Conservation (phyloP, 2,797 vertebrate species). For the Leptoclinus maculatus region DNA sequence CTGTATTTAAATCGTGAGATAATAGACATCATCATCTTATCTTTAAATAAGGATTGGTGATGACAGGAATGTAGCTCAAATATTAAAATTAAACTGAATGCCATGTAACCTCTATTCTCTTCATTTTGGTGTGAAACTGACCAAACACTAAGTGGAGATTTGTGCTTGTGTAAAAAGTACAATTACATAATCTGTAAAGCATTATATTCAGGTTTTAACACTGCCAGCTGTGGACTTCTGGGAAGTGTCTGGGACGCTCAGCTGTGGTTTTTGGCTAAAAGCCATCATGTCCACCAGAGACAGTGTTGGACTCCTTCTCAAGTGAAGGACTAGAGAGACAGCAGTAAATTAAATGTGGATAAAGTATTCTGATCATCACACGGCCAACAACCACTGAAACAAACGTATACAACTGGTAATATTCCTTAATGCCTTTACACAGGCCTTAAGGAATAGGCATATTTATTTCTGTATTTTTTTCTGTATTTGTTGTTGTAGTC, state of each 20-base stretch:
- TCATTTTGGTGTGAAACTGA: constrained; percentile 31
- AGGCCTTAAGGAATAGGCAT: too few relatives aligned
- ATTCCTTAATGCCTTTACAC: background rate
- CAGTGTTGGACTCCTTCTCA: constrained; percentile 7
- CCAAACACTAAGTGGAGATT: constrained; percentile 33
- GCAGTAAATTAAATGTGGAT: background rate
- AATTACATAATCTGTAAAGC: constrained; percentile 28
- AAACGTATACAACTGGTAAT: background rate
- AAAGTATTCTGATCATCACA: background rate
- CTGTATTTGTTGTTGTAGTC: background rate
- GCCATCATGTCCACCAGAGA: constrained; percentile 35
- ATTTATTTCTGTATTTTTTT: background rate
- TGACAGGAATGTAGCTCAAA: constrained; percentile 19
- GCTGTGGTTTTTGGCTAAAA: constrained; percentile 43
- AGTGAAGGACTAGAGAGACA: background rate
- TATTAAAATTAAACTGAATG: constrained; percentile 22
- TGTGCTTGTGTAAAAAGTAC: background rate
- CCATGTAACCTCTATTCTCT: background rate
- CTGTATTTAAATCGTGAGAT: constrained; percentile 26
- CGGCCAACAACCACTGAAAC: background rate
- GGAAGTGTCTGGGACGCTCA: constrained; percentile 38
- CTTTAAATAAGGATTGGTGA: constrained; percentile 20
- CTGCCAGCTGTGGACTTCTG: constrained; percentile 39
- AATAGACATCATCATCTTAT: constrained; percentile 37
- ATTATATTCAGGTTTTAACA: constrained; percentile 18